Evolutionary conservation across 2,113 vertebrate species (phyloP), one percentile per base, ranked within the genome.

Genomic region (Heteronetta atricapilla): DNA sequence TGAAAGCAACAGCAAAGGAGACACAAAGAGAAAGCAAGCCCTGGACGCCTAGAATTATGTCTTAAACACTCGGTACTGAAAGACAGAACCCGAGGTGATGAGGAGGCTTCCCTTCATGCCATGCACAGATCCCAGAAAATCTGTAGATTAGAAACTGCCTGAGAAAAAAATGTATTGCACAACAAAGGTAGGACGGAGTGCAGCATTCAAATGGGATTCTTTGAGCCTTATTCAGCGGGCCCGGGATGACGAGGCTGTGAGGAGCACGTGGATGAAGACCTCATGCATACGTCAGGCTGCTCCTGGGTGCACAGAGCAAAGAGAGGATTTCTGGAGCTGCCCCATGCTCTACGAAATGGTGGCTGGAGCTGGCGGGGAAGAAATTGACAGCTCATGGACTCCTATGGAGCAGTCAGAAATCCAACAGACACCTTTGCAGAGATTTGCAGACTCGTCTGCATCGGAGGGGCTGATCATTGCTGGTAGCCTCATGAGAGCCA

Each of bases 21-120:
- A 96, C 93, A 97, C 88, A 97, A 95, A 95, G 88, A 91, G 95
- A 96, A 95, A 96, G 86, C 95, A 94, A 94, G 92, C 94, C 96
- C 96, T 62, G 94, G 94, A 96, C 73, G 83, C 92, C 86, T 90
- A 56, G 88, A 94, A 96, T 95, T 96, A 96, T 18, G 88, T 93
- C 86, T 96, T 96, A 88, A 94, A 96, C 91, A 72, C 90, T 93
- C 48, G 56, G 90, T 93, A 96, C 64, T 62, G 73, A 96, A 97
- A 97, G 94, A 96, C 90, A 94, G 96, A 97, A 96, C 95, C 93
- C 1, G 88, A 94, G 95, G 93, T 96, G 95, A 96, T 93, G 91
- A 89, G 66, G 86, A 96, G 93, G 83, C 88, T 94, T 96, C 92
- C 44, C 76, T 95, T 83, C 85, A 85, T 86, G 64, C 88, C 44